A percentile compares a stretch with the other conserved stretches of the same genome.
phyloP scores from a whole-genome alignment of 2,113 vertebrate species.

The Pyrgilauda ruficollis region DNA sequence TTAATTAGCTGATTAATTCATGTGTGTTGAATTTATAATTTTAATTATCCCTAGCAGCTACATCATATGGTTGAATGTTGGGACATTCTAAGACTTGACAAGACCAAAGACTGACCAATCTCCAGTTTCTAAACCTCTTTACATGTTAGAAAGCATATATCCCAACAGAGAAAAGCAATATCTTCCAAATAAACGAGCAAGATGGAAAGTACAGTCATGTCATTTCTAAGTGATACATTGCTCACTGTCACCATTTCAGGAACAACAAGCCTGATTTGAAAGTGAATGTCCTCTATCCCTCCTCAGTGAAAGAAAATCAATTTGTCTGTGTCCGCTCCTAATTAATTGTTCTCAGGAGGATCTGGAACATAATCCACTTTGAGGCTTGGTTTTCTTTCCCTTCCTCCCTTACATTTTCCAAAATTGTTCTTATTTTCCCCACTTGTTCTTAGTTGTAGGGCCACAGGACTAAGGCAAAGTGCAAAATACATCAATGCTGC shows the following conservation, averaged over 20 bases:
- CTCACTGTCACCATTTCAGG: slow-evolving; percentile 29
- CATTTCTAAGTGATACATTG: slow-evolving; percentile 44
- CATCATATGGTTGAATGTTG: neutral
- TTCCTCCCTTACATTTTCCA: neutral
- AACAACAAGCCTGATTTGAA: slow-evolving; percentile 46
- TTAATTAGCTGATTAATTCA: neutral
- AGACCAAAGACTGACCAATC: neutral
- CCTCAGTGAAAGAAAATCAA: slow-evolving; percentile 50
- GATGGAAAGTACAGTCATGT: slow-evolving; percentile 22
- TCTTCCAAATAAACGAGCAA: neutral
- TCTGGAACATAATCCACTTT: slow-evolving; percentile 10
- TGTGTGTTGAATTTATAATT: neutral
- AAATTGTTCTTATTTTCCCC: neutral
- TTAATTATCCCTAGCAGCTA: neutral
- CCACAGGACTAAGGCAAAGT: neutral
- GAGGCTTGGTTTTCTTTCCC: neutral
- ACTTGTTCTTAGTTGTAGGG: neutral
- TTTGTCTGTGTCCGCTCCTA: slow-evolving; percentile 19
- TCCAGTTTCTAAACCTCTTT: neutral
- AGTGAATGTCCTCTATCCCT: slow-evolving; percentile 26
- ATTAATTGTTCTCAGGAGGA: slow-evolving; percentile 39
- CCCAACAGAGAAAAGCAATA: neutral
- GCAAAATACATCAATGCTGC: neutral
- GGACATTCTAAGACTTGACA: neutral
- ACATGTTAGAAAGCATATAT: neutral